phyloP scores from a whole-genome alignment of 1,140 invertebrate genomes.

The Temnothorax nylanderi region DNA sequence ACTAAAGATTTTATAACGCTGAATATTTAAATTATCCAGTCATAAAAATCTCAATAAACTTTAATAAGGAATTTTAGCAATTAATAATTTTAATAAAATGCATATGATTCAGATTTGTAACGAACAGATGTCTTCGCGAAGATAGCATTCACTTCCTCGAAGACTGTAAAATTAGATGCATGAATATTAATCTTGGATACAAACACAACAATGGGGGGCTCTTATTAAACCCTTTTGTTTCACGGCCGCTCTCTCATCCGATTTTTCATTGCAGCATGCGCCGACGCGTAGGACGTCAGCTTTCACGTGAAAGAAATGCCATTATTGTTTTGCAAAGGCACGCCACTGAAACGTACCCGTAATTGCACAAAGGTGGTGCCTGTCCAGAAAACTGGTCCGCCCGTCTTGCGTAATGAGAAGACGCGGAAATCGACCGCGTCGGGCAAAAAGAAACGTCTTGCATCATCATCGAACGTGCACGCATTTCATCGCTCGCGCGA shows the following conservation, averaged over 20 bases:
- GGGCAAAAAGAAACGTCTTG: constrained; percentile 40
- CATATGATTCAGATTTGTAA: neutral
- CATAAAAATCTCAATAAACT: neutral
- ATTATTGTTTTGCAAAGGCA: constrained; percentile 65
- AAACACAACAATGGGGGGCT: neutral
- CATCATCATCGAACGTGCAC: constrained; percentile 51
- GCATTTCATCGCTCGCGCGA: constrained; percentile 43
- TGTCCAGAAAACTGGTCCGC: constrained; percentile 73
- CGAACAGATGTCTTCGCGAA: neutral
- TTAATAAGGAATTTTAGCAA: neutral
- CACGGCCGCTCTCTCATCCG: neutral
- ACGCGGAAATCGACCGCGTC: constrained; percentile 63
- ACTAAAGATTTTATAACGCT: neutral
- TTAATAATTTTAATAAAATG: neutral
- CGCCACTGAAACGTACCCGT: constrained; percentile 39
- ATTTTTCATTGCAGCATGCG: constrained; percentile 14
- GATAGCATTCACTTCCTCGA: neutral
- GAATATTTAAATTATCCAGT: neutral
- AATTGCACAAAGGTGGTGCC: constrained; percentile 68
- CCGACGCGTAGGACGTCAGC: constrained; percentile 59
- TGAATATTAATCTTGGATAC: constrained; percentile 15
- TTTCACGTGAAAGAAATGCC: constrained; percentile 62
- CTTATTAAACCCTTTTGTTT: constrained; percentile 18
- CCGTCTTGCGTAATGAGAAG: constrained; percentile 69
- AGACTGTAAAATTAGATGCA: neutral